Conservation (phyloP, 2,888 invertebrate genomes). For the Seira musarum region DNA sequence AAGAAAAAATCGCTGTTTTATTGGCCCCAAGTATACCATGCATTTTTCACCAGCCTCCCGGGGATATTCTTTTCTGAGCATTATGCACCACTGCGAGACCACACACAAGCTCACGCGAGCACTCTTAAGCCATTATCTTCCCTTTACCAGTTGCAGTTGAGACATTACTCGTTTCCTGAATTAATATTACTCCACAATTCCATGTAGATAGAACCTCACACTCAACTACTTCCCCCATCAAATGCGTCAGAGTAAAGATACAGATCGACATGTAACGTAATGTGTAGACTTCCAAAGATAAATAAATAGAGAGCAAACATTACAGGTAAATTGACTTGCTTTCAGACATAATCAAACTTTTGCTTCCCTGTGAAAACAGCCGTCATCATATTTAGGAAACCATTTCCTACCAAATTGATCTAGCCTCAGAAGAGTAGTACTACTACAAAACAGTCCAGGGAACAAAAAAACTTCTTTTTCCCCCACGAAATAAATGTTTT, state of each 20-base stretch:
- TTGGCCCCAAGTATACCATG: background rate
- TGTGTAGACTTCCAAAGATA: no score
- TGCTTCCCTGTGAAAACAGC: background rate
- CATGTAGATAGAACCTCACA: background rate
- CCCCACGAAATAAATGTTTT: background rate
- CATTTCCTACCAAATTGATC: background rate
- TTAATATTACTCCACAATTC: background rate
- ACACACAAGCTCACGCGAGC: background rate
- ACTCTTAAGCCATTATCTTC: background rate
- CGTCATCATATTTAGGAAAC: background rate
- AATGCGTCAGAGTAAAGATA: no score
- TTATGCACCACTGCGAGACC: background rate
- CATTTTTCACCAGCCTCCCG: background rate
- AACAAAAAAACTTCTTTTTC: no score
- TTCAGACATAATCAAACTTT: background rate
- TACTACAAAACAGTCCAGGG: background rate
- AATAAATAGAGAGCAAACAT: no score
- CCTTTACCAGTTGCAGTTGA: background rate
- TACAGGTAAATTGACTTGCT: background rate
- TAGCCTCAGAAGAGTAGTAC: background rate
- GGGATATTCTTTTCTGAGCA: background rate
- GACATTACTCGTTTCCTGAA: background rate
- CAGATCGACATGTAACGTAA: no score
- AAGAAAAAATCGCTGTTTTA: background rate
- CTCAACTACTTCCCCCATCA: background rate